Evolutionary conservation across 2,888 invertebrate species (phyloP).

Genomic region (Pemphredon lugubris): DNA sequence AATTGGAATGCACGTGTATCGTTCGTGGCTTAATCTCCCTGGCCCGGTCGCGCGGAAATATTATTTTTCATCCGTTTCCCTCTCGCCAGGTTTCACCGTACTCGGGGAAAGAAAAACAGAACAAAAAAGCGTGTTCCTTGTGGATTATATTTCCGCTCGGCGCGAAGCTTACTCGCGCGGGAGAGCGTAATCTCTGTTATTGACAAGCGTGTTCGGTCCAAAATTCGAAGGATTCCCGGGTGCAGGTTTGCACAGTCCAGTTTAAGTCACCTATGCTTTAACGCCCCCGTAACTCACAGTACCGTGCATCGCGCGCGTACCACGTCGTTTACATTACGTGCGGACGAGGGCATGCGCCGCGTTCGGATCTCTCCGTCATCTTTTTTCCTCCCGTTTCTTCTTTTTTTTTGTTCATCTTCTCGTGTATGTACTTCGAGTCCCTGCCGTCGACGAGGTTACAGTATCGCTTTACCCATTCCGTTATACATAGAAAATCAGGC

Average conservation of each 20-base stretch:
- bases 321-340: constrained; percentile 56
- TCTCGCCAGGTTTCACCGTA: no score
- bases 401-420: no score
- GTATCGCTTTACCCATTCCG: constrained; percentile 60
- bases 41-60: no score
- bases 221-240: constrained; percentile 43
- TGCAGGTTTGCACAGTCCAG: constrained; percentile 40
- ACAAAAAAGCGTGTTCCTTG: background rate
- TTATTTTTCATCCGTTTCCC: no score
- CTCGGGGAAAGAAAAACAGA: no score
- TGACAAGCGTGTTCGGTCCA: constrained; percentile 26
- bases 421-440: constrained; percentile 14
- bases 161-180: constrained; percentile 27
- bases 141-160: constrained; percentile 9
- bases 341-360: no score
- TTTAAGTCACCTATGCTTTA: constrained; percentile 73
- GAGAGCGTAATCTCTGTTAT: constrained; percentile 37
- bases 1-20: no score
- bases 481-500: constrained; percentile 48
- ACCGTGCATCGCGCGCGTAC: constrained; percentile 57
- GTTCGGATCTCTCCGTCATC: background rate
- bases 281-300: constrained; percentile 76
- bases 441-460: constrained; percentile 38
- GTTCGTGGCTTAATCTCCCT: no score
- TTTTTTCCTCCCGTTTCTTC: no score